A percentile compares a stretch with the other conserved stretches of the same genome.
phyloP scores from a whole-genome alignment of 2,797 vertebrate genomes.

The Catharus ustulatus region DNA sequence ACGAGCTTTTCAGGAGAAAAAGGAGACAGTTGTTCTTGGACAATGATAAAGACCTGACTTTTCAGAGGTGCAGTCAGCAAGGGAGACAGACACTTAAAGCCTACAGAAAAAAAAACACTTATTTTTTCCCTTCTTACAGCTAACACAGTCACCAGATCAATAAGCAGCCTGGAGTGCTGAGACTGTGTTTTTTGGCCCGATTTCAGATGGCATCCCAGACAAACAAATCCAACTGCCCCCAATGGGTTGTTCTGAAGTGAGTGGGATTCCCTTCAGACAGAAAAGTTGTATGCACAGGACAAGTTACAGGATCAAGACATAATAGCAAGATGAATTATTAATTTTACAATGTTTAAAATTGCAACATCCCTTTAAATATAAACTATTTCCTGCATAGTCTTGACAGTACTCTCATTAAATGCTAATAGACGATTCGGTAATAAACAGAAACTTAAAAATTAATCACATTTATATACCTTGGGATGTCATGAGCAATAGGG shows the following conservation, averaged over 20 bases:
- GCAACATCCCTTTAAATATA: slow-evolving; percentile 9
- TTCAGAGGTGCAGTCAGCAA: neutral
- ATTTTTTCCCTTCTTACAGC: neutral
- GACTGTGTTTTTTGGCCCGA: neutral
- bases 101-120: neutral
- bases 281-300: neutral
- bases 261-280: neutral
- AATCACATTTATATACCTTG: slow-evolving; percentile 25
- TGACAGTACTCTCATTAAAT: slow-evolving; percentile 20
- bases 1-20: neutral
- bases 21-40: neutral
- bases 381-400: neutral
- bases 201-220: neutral
- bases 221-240: neutral
- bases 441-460: slow-evolving; percentile 41
- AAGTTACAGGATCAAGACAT: neutral
- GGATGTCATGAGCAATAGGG: slow-evolving; percentile 8
- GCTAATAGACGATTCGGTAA: slow-evolving; percentile 38
- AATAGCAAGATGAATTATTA: slow-evolving; percentile 4
- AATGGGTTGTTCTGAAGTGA: neutral
- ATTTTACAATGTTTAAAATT: slow-evolving; percentile 38
- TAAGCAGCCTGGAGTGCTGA: slow-evolving; percentile 7
- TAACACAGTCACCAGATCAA: neutral
- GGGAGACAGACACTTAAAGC: neutral
- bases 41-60: slow-evolving; percentile 5